A percentile compares a stretch with the other conserved stretches of the same genome.
Conservation (phyloP, 1,140 invertebrate species). For the Diorhabda elongata region DNA sequence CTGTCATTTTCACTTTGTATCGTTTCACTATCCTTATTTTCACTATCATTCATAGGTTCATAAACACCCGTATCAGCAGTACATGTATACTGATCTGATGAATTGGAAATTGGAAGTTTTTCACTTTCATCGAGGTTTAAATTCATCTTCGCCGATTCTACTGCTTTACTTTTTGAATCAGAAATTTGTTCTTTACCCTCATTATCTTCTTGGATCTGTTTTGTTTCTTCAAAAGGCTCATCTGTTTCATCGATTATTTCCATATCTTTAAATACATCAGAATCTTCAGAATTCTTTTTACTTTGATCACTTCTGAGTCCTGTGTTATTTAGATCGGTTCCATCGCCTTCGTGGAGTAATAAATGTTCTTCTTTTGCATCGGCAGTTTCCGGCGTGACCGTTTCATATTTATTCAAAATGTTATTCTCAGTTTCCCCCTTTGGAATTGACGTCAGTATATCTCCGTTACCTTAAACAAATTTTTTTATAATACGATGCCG, state of each 20-base stretch:
- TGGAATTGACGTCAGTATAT: background rate
- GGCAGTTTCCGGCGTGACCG: background rate
- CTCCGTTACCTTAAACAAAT: too few relatives aligned
- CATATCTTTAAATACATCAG: constrained; percentile 2
- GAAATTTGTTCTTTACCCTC: too few relatives aligned
- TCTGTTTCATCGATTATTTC: constrained; percentile 5
- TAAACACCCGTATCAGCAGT: constrained; percentile 9
- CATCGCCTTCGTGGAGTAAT: background rate
- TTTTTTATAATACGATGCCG: too few relatives aligned
- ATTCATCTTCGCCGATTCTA: too few relatives aligned
- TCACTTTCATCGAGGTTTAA: background rate
- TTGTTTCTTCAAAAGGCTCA: background rate
- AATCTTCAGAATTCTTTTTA: background rate
- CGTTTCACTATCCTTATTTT: constrained; percentile 7
- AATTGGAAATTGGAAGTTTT: constrained; percentile 8
- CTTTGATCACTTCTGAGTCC: background rate
- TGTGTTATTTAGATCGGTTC: too few relatives aligned
- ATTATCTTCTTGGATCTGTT: background rate
- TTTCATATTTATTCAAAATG: constrained; percentile 36
- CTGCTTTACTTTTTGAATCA: too few relatives aligned
- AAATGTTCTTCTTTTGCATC: background rate
- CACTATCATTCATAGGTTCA: constrained; percentile 3
- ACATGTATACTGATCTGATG: constrained; percentile 5
- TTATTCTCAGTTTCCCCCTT: constrained; percentile 35
- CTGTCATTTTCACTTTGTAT: background rate